Conservation (phyloP, 2,113 vertebrate species). For the Gasterosteus aculeatus region DNA sequence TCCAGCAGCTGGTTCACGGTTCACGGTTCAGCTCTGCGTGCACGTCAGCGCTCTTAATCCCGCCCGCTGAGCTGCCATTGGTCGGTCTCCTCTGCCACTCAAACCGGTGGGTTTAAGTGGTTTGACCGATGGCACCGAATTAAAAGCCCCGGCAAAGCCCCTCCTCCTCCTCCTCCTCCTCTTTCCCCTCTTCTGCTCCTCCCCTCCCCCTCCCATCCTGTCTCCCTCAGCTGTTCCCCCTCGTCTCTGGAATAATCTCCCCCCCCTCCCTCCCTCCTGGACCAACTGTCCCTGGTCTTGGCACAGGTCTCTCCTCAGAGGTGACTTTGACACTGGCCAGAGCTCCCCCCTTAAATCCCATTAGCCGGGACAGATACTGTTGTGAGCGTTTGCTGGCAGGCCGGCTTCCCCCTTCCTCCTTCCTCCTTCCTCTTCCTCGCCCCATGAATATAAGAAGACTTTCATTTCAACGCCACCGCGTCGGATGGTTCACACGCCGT, state of each 20-base stretch:
- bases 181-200: neutral
- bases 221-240: slow-evolving; percentile 75
- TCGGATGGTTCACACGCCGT: too few relatives aligned
- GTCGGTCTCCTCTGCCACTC: neutral
- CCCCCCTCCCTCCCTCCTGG: slow-evolving; percentile 8
- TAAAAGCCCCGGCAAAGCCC: neutral
- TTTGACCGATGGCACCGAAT: neutral
- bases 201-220: slow-evolving; percentile 32
- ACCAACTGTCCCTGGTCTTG: slow-evolving; percentile 70
- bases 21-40: too few relatives aligned
- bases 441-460: slow-evolving; percentile 23
- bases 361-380: slow-evolving; percentile 53
- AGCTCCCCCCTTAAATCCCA: slow-evolving; percentile 71
- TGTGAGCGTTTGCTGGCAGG: slow-evolving; percentile 41
- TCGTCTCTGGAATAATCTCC: slow-evolving; percentile 68
- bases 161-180: neutral
- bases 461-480: too few relatives aligned
- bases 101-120: neutral
- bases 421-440: slow-evolving; percentile 17
- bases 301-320: slow-evolving; percentile 73
- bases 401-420: slow-evolving; percentile 9
- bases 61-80: neutral
- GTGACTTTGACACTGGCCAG: slow-evolving; percentile 81
- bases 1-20: too few relatives aligned
- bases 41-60: neutral